Evolutionary conservation across 2,797 vertebrate species (phyloP).

Genomic region (Enteromius unitaeniatus): DNA sequence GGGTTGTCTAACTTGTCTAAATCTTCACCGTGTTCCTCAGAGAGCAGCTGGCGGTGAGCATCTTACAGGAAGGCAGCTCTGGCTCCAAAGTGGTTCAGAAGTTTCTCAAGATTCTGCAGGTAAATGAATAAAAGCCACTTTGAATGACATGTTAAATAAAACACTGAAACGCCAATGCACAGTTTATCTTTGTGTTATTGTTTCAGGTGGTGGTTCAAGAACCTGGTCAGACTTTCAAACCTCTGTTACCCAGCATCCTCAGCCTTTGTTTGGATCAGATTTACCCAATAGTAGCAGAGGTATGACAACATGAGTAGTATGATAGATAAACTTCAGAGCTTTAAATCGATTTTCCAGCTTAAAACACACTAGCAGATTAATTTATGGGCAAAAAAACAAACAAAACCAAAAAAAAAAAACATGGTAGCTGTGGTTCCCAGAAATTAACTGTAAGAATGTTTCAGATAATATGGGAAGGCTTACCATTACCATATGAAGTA

Average conservation of each 20-base stretch:
- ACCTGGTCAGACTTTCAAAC: slow-evolving; percentile 95
- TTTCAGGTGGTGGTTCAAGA: slow-evolving; percentile 96
- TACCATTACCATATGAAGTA: too few relatives aligned
- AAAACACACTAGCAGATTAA: not conserved
- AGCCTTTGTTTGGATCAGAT: slow-evolving; percentile 98
- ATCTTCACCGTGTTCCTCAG: slow-evolving; percentile 68
- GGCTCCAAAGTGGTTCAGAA: slow-evolving; percentile 95
- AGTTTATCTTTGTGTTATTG: not conserved
- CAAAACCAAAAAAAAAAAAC: too few relatives aligned
- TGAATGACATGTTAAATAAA: too few relatives aligned
- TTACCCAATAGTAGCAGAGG: slow-evolving; percentile 96
- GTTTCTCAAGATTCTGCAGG: slow-evolving; percentile 95
- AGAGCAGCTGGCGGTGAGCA: slow-evolving; percentile 95
- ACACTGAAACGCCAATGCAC: too few relatives aligned
- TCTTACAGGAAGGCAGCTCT: slow-evolving; percentile 93
- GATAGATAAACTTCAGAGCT: not conserved
- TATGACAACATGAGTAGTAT: slow-evolving; percentile 64
- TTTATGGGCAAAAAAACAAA: not conserved
- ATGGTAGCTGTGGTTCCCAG: not conserved
- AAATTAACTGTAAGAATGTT: not conserved
- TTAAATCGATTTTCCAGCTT: not conserved
- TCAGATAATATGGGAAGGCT: not conserved
- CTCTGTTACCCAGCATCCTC: slow-evolving; percentile 95
- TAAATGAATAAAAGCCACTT: slow-evolving; percentile 56
- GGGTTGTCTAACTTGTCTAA: not conserved